phyloP scores from a whole-genome alignment of 2,797 vertebrate species.

The Prunella strophiata region DNA sequence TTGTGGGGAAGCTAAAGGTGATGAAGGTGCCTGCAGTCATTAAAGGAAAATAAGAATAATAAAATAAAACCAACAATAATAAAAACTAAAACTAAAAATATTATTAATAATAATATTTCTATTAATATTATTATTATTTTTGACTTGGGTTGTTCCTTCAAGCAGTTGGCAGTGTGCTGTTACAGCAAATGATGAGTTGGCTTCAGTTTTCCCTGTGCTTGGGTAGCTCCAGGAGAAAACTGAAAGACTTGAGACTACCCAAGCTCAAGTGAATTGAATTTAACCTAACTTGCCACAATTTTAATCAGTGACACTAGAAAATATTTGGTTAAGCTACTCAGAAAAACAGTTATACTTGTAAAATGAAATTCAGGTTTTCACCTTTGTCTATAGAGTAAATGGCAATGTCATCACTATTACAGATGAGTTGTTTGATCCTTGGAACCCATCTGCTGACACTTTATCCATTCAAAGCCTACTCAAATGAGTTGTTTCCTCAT shows the following conservation, averaged over 20 bases:
- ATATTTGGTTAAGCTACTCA: background rate
- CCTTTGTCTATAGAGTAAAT: background rate
- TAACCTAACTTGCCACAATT: background rate
- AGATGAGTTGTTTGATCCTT: background rate
- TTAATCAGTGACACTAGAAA: background rate
- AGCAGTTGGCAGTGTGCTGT: background rate
- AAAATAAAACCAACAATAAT: background rate
- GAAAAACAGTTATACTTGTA: background rate
- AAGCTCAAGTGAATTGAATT: background rate
- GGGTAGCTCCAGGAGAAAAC: background rate
- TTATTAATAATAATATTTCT: too few species aligned
- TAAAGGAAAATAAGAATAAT: background rate
- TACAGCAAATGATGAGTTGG: background rate
- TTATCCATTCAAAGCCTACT: background rate
- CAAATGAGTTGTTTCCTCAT: background rate
- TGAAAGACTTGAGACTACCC: background rate
- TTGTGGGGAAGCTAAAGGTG: background rate
- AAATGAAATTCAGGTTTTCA: background rate
- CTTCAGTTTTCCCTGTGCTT: background rate
- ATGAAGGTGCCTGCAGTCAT: background rate
- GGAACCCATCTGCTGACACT: background rate
- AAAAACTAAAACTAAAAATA: background rate
- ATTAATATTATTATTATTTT: background rate
- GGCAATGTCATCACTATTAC: accelerated
- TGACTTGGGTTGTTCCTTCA: background rate